Evolutionary conservation across 2,888 invertebrate species (phyloP).

Genomic region (Parnassius glacialis): DNA sequence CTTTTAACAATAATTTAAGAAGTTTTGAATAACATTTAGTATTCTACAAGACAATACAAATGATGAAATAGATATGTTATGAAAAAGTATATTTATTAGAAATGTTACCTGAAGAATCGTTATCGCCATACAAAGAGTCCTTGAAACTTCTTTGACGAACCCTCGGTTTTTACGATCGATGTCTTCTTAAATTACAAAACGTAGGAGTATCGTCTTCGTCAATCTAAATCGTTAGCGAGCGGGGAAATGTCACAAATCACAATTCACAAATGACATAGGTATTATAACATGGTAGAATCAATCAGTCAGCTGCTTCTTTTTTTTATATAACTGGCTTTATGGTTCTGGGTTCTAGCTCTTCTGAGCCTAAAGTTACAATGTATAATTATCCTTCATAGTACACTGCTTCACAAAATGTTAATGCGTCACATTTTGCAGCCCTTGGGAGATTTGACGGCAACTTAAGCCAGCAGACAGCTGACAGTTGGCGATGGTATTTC

Average conservation of each 20-base stretch:
- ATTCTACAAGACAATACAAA: neutral
- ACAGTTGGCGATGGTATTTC: no score
- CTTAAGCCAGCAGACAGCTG: no score
- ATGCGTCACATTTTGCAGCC: no score
- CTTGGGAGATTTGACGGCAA: no score
- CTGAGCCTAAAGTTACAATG: no score
- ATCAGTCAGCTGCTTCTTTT: no score
- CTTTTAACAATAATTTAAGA: neutral
- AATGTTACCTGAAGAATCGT: neutral
- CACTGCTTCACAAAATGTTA: no score
- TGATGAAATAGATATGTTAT: neutral
- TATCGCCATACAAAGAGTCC: neutral
- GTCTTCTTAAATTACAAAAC: slow-evolving; percentile 17
- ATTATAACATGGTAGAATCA: neutral
- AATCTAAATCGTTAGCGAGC: slow-evolving; percentile 8
- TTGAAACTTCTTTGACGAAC: slow-evolving; percentile 5
- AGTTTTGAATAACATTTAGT: neutral
- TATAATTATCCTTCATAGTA: no score
- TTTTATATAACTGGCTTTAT: no score
- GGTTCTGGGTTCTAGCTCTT: no score
- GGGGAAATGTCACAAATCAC: slow-evolving; percentile 17
- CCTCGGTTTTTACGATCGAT: slow-evolving; percentile 10
- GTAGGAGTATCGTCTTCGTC: slow-evolving; percentile 1
- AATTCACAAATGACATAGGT: neutral
- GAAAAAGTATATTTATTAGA: neutral